These are phyloP conservation scores for Heliangelus exortis DNA, from an alignment of 2,797 vertebrate species.

Conservation along the genomic window DNA sequence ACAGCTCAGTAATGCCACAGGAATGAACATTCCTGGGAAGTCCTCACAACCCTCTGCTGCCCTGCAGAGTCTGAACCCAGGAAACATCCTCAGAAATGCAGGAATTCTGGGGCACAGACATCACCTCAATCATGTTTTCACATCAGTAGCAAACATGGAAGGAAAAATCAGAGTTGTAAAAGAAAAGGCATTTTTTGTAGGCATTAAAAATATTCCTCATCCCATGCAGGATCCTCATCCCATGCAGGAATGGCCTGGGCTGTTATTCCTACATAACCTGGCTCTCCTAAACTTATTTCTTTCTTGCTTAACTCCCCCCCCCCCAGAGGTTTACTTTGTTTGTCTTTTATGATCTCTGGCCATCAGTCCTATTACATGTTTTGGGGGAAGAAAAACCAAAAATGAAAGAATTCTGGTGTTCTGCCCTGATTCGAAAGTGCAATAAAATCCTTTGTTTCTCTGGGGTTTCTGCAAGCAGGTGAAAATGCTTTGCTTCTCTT, in stretches of 20 bases:
- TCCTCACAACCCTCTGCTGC: background rate
- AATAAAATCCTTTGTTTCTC: background rate
- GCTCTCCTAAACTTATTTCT: background rate
- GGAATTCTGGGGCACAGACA: background rate
- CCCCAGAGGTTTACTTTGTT: background rate
- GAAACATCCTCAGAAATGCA: background rate
- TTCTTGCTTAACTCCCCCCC: background rate
- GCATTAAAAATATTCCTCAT: background rate
- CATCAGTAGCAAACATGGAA: background rate
- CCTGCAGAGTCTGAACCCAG: background rate
- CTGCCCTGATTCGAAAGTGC: background rate
- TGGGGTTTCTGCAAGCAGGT: conserved; percentile 7
- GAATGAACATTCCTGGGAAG: background rate
- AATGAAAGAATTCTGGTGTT: background rate
- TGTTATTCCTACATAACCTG: background rate
- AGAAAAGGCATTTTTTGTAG: background rate
- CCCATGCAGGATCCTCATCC: background rate
- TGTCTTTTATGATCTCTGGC: conserved; percentile 10
- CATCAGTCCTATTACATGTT: background rate
- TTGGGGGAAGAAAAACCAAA: background rate
- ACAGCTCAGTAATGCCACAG: background rate
- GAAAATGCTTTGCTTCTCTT: background rate
- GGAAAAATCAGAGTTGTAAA: background rate
- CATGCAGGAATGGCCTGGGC: background rate
- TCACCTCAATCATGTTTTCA: background rate